Conservation (phyloP, 2,113 vertebrate genomes). For the Nipponia nippon region DNA sequence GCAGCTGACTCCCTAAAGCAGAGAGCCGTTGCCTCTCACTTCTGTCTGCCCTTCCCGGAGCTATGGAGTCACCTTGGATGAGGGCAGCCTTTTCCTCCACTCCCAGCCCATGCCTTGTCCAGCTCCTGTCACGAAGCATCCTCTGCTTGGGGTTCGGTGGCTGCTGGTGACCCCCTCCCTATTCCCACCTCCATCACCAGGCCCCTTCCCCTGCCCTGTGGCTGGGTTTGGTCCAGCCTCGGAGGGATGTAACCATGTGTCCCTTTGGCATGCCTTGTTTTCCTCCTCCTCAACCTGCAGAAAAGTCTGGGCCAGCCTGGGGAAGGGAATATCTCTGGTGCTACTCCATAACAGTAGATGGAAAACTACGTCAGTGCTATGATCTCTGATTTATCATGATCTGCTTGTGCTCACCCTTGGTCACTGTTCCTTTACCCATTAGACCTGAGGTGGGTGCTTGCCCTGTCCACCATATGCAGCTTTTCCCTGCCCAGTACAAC, state of each 20-base stretch:
- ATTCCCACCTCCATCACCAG: background rate
- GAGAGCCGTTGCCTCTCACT: background rate
- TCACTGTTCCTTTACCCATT: background rate
- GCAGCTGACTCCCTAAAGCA: background rate
- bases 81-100: background rate
- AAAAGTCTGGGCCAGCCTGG: background rate
- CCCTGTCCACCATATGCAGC: accelerated
- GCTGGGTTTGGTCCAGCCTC: background rate
- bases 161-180: background rate
- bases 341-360: background rate
- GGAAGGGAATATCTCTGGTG: background rate
- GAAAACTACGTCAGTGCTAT: background rate
- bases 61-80: background rate
- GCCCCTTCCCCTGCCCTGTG: background rate
- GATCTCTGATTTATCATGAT: background rate
- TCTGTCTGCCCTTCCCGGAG: background rate
- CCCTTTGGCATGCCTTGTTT: background rate
- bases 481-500: background rate
- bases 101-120: background rate
- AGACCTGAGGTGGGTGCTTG: background rate
- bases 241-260: accelerated
- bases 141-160: background rate
- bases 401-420: background rate
- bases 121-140: background rate
- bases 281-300: background rate